A percentile compares a stretch with the other conserved stretches of the same genome.
Conservation (phyloP, 2,888 invertebrate genomes). For the Blastobasis lacticolella region DNA sequence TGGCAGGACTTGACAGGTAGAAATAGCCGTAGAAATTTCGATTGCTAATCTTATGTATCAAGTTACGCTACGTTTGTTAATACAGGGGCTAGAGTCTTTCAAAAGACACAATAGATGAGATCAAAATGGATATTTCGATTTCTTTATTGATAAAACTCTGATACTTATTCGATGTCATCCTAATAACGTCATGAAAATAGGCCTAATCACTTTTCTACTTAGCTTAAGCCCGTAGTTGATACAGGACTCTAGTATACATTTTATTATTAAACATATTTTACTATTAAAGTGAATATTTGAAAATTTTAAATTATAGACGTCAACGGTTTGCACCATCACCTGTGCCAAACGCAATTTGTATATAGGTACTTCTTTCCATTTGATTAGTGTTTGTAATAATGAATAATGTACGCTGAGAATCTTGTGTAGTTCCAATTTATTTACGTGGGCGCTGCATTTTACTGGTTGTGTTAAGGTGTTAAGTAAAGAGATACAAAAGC, state of each 20-base stretch:
- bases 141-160: no score
- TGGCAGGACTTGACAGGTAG: no score
- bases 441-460: conserved; percentile 8
- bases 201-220: conserved; percentile 53
- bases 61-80: no score
- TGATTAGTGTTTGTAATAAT: conserved; percentile 33
- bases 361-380: conserved; percentile 46
- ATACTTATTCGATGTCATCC: no score
- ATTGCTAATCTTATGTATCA: no score
- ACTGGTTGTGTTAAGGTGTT: conserved; percentile 14
- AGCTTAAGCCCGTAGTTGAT: conserved; percentile 65
- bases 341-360: conserved; percentile 64
- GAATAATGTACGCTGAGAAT: conserved; percentile 28
- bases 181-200: conserved; percentile 44
- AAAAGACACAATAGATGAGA: no score
- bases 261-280: conserved; percentile 46
- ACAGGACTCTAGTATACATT: conserved; percentile 54
- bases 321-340: conserved; percentile 50
- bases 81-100: no score
- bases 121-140: no score
- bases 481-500: no score
- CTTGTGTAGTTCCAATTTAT: conserved; percentile 28
- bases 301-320: conserved; percentile 34
- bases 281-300: conserved; percentile 32
- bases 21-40: no score